These are phyloP conservation scores for Euglossa dilemma DNA, from an alignment of 1,140 invertebrate genomes.

Conservation along the genomic window DNA sequence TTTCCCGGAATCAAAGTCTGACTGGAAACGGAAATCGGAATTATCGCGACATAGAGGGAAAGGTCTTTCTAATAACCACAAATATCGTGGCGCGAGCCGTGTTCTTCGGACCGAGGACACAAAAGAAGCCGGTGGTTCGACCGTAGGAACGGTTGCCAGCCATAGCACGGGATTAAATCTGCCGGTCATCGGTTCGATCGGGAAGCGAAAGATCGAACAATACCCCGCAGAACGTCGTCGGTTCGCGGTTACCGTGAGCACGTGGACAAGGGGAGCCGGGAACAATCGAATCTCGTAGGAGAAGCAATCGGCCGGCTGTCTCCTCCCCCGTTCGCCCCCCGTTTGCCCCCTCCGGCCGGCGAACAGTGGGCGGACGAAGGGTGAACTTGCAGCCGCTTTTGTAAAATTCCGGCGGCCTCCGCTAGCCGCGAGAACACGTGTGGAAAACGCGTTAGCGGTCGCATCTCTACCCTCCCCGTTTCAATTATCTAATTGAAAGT, in stretches of 20 bases:
- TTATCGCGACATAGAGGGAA: conserved; percentile 23
- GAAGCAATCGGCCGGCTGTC: conserved; percentile 30
- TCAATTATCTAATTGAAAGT: conserved; percentile 79
- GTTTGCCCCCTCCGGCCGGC: too few relatives aligned
- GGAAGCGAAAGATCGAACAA: conserved; percentile 36
- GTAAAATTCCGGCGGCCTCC: conserved; percentile 67
- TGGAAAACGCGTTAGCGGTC: conserved; percentile 53
- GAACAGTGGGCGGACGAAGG: background rate
- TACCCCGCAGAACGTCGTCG: background rate
- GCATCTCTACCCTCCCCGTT: conserved; percentile 57
- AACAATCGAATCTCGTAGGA: conserved; percentile 53
- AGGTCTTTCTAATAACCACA: background rate
- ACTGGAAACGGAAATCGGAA: background rate
- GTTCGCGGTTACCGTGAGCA: conserved; percentile 13
- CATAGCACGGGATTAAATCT: conserved; percentile 33
- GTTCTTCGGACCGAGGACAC: conserved; percentile 7
- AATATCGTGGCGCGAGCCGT: background rate
- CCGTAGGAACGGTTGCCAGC: background rate
- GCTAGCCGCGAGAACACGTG: conserved; percentile 59
- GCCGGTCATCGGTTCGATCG: conserved; percentile 6
- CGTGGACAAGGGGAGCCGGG: conserved; percentile 16
- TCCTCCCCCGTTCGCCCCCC: background rate
- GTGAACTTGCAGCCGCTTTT: conserved; percentile 64
- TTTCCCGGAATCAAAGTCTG: background rate
- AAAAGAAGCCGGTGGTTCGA: conserved; percentile 7